Conservation (phyloP, 1,140 invertebrate species). For the Archegozetes longisetosus region DNA sequence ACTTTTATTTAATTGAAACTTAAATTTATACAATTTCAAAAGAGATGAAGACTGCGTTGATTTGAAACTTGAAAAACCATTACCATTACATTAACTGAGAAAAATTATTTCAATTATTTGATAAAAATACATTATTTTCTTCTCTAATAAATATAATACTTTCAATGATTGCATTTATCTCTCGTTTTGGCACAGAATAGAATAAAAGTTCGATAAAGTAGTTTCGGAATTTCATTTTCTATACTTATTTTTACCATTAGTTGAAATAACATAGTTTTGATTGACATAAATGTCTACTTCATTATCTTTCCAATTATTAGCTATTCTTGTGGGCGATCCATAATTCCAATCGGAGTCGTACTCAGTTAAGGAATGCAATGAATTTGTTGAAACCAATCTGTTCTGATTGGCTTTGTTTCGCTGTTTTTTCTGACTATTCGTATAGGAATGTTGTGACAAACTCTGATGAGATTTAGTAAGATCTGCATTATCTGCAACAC, state of each 20-base stretch:
- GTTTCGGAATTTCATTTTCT: not conserved
- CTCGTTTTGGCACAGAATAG: not conserved
- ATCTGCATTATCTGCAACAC: not conserved
- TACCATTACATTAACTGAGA: too few relatives aligned
- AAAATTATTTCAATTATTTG: too few relatives aligned
- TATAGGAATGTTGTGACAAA: not conserved
- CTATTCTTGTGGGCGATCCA: not conserved
- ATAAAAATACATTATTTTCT: too few relatives aligned
- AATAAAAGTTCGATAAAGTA: not conserved
- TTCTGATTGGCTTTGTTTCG: constrained; percentile 21
- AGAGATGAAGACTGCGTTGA: too few relatives aligned
- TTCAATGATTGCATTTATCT: not conserved
- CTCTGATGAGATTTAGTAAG: not conserved
- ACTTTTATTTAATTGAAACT: too few relatives aligned
- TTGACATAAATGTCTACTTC: constrained; percentile 91
- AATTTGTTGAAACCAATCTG: constrained; percentile 19
- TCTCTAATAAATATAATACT: too few relatives aligned
- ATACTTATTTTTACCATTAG: not conserved
- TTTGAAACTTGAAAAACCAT: too few relatives aligned
- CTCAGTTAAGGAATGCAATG: constrained; percentile 26
- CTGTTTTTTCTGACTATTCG: constrained; percentile 13
- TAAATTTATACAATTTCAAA: too few relatives aligned
- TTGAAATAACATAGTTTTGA: constrained; percentile 38
- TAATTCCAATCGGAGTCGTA: constrained; percentile 40
- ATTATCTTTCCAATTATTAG: constrained; percentile 78